Conservation (phyloP, 1,140 invertebrate species). For the Delia radicum region DNA sequence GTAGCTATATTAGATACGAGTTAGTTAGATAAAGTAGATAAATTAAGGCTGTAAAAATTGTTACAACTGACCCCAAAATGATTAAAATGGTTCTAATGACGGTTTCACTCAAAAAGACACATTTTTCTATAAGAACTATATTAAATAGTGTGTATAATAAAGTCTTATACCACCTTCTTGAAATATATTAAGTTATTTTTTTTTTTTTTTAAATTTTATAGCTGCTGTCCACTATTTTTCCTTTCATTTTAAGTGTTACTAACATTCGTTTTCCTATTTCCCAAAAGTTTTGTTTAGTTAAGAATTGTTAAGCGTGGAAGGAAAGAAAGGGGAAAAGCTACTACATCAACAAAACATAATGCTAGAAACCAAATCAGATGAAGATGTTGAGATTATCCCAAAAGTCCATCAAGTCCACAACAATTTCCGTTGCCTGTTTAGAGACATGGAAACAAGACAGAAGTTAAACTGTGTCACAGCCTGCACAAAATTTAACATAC, state of each 20-base stretch:
- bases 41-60: too few species aligned
- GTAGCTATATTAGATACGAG: too few species aligned
- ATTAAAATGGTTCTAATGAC: too few species aligned
- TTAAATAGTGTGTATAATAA: too few species aligned
- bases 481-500: not conserved
- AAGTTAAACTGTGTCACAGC: slow-evolving; percentile 3
- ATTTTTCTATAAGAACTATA: too few species aligned
- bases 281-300: not conserved
- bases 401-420: slow-evolving; percentile 1
- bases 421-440: slow-evolving; percentile 1
- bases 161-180: too few species aligned
- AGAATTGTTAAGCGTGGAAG: not conserved
- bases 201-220: not conserved
- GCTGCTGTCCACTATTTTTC: not conserved
- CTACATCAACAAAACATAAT: not conserved
- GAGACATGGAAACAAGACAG: not conserved
- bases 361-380: not conserved
- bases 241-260: not conserved
- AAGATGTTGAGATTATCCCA: not conserved
- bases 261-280: not conserved
- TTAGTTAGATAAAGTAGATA: too few species aligned
- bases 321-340: not conserved
- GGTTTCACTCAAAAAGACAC: too few species aligned
- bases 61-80: too few species aligned
- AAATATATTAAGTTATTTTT: too few species aligned